Evolutionary conservation across 2,113 vertebrate genomes (phyloP).

Genomic region (Tonatia bakeri): DNA sequence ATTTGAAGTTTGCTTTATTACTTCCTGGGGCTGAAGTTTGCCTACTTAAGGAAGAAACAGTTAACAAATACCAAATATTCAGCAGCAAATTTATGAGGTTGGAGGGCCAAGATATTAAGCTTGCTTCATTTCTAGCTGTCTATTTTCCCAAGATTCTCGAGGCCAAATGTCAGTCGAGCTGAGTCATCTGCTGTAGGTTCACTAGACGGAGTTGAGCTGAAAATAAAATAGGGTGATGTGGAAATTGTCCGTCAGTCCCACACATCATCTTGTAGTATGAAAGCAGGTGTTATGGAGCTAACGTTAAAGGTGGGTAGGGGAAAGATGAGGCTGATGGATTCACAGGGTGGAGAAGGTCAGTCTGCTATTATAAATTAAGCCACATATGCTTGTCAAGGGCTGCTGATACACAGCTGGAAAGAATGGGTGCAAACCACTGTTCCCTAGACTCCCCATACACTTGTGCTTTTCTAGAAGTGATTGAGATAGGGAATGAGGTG

Average conservation of each 20-base stretch:
- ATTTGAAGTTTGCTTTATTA: constrained; percentile 1
- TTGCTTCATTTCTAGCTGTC: neutral
- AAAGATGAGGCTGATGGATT: neutral
- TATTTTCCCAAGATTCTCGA: neutral
- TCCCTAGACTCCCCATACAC: fast-evolving
- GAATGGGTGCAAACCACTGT: neutral
- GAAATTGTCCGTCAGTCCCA: neutral
- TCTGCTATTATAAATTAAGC: no score
- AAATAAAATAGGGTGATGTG: neutral
- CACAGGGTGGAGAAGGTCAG: neutral
- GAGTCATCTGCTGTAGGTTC: neutral
- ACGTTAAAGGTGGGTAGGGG: neutral
- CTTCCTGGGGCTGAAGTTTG: constrained; percentile 1
- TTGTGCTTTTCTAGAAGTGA: neutral
- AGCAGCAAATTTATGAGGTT: neutral
- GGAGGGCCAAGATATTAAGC: neutral
- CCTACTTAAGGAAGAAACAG: neutral
- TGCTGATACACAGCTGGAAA: neutral
- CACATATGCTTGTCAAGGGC: neutral
- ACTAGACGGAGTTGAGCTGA: neutral
- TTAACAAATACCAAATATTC: neutral
- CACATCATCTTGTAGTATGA: neutral
- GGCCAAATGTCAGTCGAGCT: neutral
- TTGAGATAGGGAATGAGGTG: neutral
- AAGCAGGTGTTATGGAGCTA: neutral